Evolutionary conservation across 2,888 invertebrate species (phyloP).

Genomic region (Athripsodes cinereus): DNA sequence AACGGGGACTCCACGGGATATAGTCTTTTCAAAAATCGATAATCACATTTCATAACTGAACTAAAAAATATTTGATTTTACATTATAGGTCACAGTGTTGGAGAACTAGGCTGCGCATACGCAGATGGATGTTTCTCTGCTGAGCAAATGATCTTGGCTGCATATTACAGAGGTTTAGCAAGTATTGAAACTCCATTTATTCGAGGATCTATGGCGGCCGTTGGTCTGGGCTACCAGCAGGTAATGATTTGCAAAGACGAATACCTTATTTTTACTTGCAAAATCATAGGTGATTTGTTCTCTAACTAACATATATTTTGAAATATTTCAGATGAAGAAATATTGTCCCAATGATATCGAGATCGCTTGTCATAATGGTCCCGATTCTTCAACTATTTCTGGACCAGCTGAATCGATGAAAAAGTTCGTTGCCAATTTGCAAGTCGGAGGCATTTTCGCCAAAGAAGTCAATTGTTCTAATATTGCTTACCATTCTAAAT

Average conservation of each 20-base stretch:
- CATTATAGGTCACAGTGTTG: constrained; percentile 77
- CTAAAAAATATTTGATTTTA: neutral
- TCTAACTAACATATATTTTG: neutral
- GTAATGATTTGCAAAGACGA: constrained; percentile 33
- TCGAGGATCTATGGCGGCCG: constrained; percentile 82
- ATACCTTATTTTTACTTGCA: neutral
- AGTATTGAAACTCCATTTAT: constrained; percentile 65
- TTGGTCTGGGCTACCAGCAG: constrained; percentile 60
- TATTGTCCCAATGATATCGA: constrained; percentile 71
- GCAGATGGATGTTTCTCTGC: constrained; percentile 87
- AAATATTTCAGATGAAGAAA: constrained; percentile 45
- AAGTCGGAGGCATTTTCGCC: constrained; percentile 70
- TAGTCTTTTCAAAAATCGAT: no score
- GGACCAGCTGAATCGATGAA: constrained; percentile 69
- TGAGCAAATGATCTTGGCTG: constrained; percentile 77
- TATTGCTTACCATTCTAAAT: constrained; percentile 84
- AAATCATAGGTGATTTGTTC: neutral
- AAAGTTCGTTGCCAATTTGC: constrained; percentile 58
- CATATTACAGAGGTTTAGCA: constrained; percentile 77
- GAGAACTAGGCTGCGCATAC: constrained; percentile 92
- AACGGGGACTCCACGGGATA: no score
- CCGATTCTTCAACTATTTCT: constrained; percentile 84
- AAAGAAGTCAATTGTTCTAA: constrained; percentile 79
- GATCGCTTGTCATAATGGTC: constrained; percentile 83
- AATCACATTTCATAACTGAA: no score